phyloP scores from a whole-genome alignment of 2,888 invertebrate species.

The Protonemura montana region DNA sequence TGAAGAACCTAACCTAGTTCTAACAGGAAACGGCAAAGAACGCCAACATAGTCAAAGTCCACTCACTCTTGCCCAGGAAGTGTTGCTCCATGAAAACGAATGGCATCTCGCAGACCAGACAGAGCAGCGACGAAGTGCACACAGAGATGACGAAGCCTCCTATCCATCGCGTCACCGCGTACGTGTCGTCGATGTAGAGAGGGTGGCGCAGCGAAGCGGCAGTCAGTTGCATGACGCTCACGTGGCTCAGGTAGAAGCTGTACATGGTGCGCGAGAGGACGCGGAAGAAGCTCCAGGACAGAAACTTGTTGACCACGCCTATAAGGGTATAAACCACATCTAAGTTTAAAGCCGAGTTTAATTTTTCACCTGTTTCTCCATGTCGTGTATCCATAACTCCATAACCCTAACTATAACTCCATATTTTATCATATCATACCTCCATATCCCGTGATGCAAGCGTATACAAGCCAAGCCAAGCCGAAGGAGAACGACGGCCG shows the following conservation, averaged over 20 bases:
- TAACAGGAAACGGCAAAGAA: too few species aligned
- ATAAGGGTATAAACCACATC: not conserved
- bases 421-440: not conserved
- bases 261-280: slow-evolving; percentile 27
- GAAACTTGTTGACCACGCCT: slow-evolving; percentile 30
- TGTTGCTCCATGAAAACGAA: slow-evolving; percentile 30
- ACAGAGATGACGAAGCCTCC: slow-evolving; percentile 29
- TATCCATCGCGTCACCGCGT: not conserved
- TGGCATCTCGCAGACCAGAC: slow-evolving; percentile 30
- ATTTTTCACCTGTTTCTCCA: too few species aligned
- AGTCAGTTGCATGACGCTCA: slow-evolving; percentile 30
- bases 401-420: too few species aligned
- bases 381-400: too few species aligned
- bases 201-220: not conserved
- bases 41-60: not conserved
- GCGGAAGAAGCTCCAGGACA: slow-evolving; percentile 33
- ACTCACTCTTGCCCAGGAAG: slow-evolving; percentile 30
- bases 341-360: too few species aligned
- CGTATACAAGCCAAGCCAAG: slow-evolving; percentile 25
- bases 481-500: slow-evolving; percentile 21
- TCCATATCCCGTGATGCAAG: slow-evolving; percentile 29
- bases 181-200: slow-evolving; percentile 25
- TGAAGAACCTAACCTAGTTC: too few species aligned
- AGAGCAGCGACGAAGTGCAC: not conserved
- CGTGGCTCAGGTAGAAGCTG: slow-evolving; percentile 32